A percentile compares a stretch with the other conserved stretches of the same genome.
Evolutionary conservation across 2,888 invertebrate species (phyloP).

Genomic region (Platycheirus albimanus): DNA sequence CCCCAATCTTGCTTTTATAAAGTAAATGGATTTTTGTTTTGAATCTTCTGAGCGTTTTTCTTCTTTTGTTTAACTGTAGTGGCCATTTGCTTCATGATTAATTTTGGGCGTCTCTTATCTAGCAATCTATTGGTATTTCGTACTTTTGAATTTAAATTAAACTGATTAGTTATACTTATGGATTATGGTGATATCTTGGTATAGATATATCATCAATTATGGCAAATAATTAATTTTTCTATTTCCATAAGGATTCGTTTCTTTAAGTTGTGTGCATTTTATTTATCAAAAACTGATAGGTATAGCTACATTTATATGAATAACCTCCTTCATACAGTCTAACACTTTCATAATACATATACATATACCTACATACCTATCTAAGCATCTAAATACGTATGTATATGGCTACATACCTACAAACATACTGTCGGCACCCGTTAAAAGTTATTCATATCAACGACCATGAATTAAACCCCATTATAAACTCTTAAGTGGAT

Average conservation of each 20-base stretch:
- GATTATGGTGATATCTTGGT: no score
- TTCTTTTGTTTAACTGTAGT: conserved; percentile 65
- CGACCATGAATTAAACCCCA: conserved; percentile 52
- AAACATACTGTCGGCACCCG: not conserved
- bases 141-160: conserved; percentile 47
- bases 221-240: no score
- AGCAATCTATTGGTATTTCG: conserved; percentile 49
- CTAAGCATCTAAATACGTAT: no score
- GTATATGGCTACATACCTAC: not conserved
- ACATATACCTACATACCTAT: no score
- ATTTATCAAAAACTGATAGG: no score
- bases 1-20: conserved; percentile 64
- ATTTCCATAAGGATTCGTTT: no score
- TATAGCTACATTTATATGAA: no score
- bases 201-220: no score
- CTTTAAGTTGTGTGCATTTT: not conserved
- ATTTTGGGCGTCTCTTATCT: conserved; percentile 70
- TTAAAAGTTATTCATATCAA: not conserved
- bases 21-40: conserved; percentile 68
- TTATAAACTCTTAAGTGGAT: conserved; percentile 65
- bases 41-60: conserved; percentile 53
- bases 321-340: not conserved
- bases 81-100: conserved; percentile 70
- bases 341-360: not conserved
- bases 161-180: conserved; percentile 60